A percentile compares a stretch with the other conserved stretches of the same genome.
Evolutionary conservation across 2,888 invertebrate genomes (phyloP).

Genomic region (Plebejus anna): DNA sequence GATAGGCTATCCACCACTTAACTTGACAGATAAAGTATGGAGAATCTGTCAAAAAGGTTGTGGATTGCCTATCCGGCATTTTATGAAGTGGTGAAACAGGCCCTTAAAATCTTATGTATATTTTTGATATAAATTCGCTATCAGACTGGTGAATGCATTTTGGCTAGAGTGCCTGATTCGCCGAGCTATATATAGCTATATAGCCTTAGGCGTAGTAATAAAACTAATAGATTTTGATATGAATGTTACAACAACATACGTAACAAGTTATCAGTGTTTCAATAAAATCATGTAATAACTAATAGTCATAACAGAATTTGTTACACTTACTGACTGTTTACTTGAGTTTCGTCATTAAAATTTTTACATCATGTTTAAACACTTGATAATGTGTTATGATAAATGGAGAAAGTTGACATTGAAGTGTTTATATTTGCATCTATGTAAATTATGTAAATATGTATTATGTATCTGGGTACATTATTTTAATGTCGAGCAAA

Average conservation of each 20-base stretch:
- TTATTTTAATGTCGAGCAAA: neutral
- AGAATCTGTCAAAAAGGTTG: too few relatives aligned
- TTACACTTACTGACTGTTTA: neutral
- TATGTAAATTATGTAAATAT: neutral
- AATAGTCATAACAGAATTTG: neutral
- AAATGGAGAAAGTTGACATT: slow-evolving; percentile 6
- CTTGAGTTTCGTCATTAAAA: neutral
- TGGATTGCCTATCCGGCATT: too few relatives aligned
- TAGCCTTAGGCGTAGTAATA: neutral
- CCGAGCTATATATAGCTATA: too few relatives aligned
- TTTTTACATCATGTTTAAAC: slow-evolving; percentile 11
- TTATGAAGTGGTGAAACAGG: too few relatives aligned
- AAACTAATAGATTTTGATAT: neutral
- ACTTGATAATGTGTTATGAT: neutral
- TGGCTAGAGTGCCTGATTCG: too few relatives aligned
- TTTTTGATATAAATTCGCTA: too few relatives aligned
- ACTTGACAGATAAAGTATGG: too few relatives aligned
- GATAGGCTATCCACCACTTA: too few relatives aligned
- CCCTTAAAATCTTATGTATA: too few relatives aligned
- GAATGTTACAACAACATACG: neutral
- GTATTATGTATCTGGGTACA: neutral
- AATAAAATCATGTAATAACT: neutral
- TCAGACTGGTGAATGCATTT: too few relatives aligned
- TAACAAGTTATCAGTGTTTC: slow-evolving; percentile 1
- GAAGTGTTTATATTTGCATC: neutral